These are phyloP conservation scores for Phoxinus dragarum DNA, from an alignment of 2,797 vertebrate species.

Conservation along the genomic window DNA sequence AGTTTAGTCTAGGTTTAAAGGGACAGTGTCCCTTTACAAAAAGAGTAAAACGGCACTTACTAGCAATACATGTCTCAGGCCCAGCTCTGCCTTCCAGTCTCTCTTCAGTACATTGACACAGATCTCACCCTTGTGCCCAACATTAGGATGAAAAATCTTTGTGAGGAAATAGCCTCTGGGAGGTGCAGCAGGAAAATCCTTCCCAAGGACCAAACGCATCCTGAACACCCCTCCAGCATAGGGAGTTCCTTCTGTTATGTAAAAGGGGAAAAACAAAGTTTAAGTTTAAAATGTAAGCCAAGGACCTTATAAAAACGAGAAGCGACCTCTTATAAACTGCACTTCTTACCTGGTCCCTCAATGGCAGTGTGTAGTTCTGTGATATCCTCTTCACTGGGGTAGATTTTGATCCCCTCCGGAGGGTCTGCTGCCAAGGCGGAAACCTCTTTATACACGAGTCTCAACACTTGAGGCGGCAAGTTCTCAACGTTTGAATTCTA, in stretches of 20 bases:
- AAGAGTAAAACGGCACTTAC: constrained; percentile 70
- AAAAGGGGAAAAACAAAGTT: constrained; percentile 61
- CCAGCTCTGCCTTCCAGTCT: constrained; percentile 93
- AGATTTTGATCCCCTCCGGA: constrained; percentile 92
- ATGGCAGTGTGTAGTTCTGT: constrained; percentile 93
- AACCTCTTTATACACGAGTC: constrained; percentile 94
- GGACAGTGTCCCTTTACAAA: not conserved
- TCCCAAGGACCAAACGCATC: constrained; percentile 92
- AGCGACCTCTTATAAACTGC: not conserved
- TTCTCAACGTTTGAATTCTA: constrained; percentile 97
- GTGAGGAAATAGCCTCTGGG: constrained; percentile 95
- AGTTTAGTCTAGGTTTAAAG: not conserved
- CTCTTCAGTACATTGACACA: constrained; percentile 93
- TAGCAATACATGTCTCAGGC: constrained; percentile 90
- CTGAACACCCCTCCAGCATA: constrained; percentile 92
- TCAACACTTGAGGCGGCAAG: constrained; percentile 92
- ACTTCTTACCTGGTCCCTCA: constrained; percentile 86
- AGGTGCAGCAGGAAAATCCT: constrained; percentile 92
- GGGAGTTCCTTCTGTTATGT: constrained; percentile 87
- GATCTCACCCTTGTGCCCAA: constrained; percentile 93
- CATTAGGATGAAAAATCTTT: constrained; percentile 96
- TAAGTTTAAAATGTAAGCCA: not conserved
- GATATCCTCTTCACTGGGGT: constrained; percentile 93
- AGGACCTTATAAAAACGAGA: not conserved
- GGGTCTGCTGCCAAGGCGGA: constrained; percentile 90